Evolutionary conservation across 2,888 invertebrate genomes (phyloP), one percentile per base, ranked within the genome.

Genomic region (Conomelus anceps): DNA sequence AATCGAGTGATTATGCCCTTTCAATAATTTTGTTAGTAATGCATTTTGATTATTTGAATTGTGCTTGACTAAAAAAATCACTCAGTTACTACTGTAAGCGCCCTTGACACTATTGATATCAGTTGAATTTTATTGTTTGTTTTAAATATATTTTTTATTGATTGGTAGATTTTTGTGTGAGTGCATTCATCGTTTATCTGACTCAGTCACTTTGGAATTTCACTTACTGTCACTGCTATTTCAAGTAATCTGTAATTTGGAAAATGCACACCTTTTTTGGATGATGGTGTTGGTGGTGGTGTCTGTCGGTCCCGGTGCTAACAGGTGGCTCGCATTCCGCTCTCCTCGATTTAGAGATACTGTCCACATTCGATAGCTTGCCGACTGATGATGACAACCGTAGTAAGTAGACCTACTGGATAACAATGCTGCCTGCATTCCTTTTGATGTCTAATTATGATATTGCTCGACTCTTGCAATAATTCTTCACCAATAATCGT

Each of bases 301-400:
- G n/a, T 22, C 22, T 4, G n/a, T 17, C 11, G 22, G 85, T 22
- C 9, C 22, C 23, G 86, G 86, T 86, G 24, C n/a, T n/a, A n/a
- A 22, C 24, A 86, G 86, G 23, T 24, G 86, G 86, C n/a, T 24
- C 86, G n/a, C 23, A 86, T 17, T 86, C 86, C 6, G 22, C 86
- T 86, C 86, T 86, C 23, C 86, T 86, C 23, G 86, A 86, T 86
- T 86, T 86, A 24, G 86, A 86, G 86, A 86, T 86, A 22, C 86
- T 86, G 4, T 86, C 86, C 23, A 22, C 86, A 24, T 86, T 86
- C 24, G 86, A 86, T 24, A 86, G 24, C n/a, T 23, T 86, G 86
- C n/a, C 86, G 7, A 6, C 86, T 23, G 23, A 23, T 22, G 23
- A 86, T 23, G 23, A 22, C 23, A 85, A 85, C 11, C 22, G 85